A percentile compares a stretch with the other conserved stretches of the same genome.
These are phyloP conservation scores for Xiphydria camelus DNA, from an alignment of 2,888 invertebrate genomes.

Conservation along the genomic window DNA sequence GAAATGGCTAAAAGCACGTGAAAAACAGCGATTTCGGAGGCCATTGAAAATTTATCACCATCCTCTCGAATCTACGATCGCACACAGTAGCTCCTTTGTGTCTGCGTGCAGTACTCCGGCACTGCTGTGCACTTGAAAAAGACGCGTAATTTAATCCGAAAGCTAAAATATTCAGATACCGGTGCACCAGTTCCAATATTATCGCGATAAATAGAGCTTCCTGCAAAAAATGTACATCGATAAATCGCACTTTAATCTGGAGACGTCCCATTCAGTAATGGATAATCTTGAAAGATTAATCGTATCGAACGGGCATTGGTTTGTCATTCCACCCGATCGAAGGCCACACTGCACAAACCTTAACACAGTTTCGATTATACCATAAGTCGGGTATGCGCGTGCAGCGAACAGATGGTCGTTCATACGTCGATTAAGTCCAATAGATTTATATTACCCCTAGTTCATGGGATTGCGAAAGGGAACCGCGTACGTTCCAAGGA, in stretches of 20 bases:
- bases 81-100: slow-evolving; percentile 20
- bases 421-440: slow-evolving; percentile 31
- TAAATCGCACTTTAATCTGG: too few relatives aligned
- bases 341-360: slow-evolving; percentile 27
- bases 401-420: slow-evolving; percentile 20
- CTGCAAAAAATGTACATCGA: not conserved
- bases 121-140: slow-evolving; percentile 12
- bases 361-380: slow-evolving; percentile 32
- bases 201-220: not conserved
- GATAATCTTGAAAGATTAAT: too few relatives aligned
- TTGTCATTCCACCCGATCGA: slow-evolving; percentile 16
- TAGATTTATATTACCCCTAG: slow-evolving; percentile 17
- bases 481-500: slow-evolving; percentile 25
- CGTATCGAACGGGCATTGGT: too few relatives aligned
- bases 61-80: too few relatives aligned
- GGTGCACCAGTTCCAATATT: not conserved
- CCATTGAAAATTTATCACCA: too few relatives aligned
- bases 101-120: not conserved
- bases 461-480: slow-evolving; percentile 3
- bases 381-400: slow-evolving; percentile 25
- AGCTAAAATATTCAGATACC: slow-evolving; percentile 3
- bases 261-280: too few relatives aligned
- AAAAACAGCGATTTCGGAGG: too few relatives aligned
- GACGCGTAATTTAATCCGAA: slow-evolving; percentile 6
- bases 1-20: too few relatives aligned